Conservation (phyloP, 2,888 invertebrate genomes). For the Mimachlamys varia region DNA sequence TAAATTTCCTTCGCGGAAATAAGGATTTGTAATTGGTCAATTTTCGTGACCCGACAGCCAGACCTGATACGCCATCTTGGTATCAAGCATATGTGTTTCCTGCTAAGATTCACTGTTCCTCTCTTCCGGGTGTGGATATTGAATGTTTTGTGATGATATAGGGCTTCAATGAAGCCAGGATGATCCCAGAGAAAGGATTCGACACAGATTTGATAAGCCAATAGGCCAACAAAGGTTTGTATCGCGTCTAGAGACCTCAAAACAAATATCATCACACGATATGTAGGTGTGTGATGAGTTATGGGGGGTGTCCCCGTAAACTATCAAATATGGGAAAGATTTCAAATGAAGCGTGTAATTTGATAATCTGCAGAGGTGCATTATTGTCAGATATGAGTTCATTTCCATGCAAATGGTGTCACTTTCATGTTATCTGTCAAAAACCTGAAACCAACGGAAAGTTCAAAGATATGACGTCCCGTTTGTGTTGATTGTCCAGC, state of each 20-base stretch:
- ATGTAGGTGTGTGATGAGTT: slow-evolving; percentile 2
- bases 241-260: neutral
- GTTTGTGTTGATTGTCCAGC: neutral
- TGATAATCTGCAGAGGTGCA: neutral
- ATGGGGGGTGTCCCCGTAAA: neutral
- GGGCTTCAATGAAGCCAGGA: slow-evolving; percentile 10
- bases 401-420: neutral
- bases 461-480: neutral
- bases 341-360: neutral
- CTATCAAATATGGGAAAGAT: slow-evolving; percentile 18
- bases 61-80: slow-evolving; percentile 10
- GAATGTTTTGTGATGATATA: neutral
- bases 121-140: slow-evolving; percentile 7
- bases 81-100: slow-evolving; percentile 11
- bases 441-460: neutral
- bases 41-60: neutral
- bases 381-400: neutral
- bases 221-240: slow-evolving; percentile 2
- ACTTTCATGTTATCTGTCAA: neutral
- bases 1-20: slow-evolving; percentile 10
- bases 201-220: neutral
- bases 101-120: slow-evolving; percentile 6
- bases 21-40: slow-evolving; percentile 10
- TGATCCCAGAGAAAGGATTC: slow-evolving; percentile 2
- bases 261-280: neutral